A percentile compares a stretch with the other conserved stretches of the same genome.
Evolutionary conservation across 2,888 invertebrate species (phyloP).

Genomic region (Acleris literana): DNA sequence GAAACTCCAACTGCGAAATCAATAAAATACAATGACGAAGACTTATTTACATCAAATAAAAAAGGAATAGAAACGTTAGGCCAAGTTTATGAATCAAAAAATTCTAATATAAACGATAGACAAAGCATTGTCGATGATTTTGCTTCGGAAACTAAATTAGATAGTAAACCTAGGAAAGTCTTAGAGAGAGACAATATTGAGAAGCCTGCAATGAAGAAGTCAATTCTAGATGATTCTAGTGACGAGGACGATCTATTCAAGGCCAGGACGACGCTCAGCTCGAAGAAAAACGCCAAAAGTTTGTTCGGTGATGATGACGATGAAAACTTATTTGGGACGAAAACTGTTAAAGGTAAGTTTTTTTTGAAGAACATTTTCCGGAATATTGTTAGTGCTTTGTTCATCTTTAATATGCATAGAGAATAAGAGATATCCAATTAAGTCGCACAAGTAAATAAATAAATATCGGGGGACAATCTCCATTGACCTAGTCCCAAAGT

Average conservation of each 20-base stretch:
- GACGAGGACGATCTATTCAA: constrained; percentile 67
- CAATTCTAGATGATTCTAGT: constrained; percentile 61
- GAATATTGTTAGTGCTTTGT: no score
- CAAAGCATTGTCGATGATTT: constrained; percentile 24
- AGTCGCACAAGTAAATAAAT: constrained; percentile 46
- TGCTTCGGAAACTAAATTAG: background rate
- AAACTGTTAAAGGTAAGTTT: constrained; percentile 45
- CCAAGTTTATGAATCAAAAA: constrained; percentile 17
- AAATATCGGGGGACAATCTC: background rate
- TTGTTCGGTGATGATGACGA: constrained; percentile 69
- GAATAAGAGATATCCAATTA: background rate
- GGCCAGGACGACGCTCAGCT: constrained; percentile 47
- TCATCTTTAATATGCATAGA: no score
- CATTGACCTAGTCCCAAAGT: background rate
- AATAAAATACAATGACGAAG: constrained; percentile 15
- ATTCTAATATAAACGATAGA: background rate
- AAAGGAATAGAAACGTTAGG: constrained; percentile 26
- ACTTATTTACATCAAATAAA: constrained; percentile 5
- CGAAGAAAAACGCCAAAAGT: constrained; percentile 46
- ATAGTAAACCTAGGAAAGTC: background rate
- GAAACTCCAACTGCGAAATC: background rate
- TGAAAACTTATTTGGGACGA: constrained; percentile 65
- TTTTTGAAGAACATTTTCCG: background rate
- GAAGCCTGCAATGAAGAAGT: constrained; percentile 42
- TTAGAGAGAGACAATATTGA: background rate